Evolutionary conservation across 23 tunicate genomes (phyloP).

Genomic region (Trididemnum miniatum): DNA sequence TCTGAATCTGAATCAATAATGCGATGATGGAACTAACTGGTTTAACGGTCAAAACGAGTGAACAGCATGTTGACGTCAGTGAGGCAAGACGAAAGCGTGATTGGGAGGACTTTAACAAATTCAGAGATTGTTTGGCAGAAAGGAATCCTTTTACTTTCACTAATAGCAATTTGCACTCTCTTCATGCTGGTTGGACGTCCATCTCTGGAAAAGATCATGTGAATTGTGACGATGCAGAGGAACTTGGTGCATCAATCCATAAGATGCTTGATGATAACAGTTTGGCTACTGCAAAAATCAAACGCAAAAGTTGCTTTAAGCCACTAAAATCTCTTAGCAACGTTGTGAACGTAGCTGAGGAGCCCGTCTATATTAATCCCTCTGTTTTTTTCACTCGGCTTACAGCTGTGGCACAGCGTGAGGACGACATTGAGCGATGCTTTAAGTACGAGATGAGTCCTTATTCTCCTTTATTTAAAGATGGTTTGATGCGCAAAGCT

Average conservation of each 20-base stretch:
- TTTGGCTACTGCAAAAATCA: not conserved
- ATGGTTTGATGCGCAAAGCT: conserved; percentile 10
- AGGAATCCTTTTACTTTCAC: not conserved
- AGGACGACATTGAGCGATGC: not conserved
- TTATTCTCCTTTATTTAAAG: not conserved
- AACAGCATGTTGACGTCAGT: conserved; percentile 8
- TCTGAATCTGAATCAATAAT: no score
- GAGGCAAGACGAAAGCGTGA: conserved; percentile 5
- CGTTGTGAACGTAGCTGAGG: not conserved
- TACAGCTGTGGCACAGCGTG: not conserved
- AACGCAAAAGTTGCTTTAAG: not conserved
- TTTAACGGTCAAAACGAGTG: not conserved
- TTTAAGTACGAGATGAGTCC: not conserved
- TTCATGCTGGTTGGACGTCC: not conserved
- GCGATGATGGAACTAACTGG: conserved; percentile 3
- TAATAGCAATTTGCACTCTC: not conserved
- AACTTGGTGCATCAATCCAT: not conserved
- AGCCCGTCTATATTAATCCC: not conserved
- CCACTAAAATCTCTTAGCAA: not conserved
- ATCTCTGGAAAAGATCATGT: not conserved
- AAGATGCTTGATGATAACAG: not conserved
- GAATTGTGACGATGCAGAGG: conserved; percentile 1
- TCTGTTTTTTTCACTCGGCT: not conserved
- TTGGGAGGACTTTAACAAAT: not conserved
- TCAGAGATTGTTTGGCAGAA: not conserved